phyloP scores from a whole-genome alignment of 2,888 invertebrate genomes.

The Chelonus formosanus region DNA sequence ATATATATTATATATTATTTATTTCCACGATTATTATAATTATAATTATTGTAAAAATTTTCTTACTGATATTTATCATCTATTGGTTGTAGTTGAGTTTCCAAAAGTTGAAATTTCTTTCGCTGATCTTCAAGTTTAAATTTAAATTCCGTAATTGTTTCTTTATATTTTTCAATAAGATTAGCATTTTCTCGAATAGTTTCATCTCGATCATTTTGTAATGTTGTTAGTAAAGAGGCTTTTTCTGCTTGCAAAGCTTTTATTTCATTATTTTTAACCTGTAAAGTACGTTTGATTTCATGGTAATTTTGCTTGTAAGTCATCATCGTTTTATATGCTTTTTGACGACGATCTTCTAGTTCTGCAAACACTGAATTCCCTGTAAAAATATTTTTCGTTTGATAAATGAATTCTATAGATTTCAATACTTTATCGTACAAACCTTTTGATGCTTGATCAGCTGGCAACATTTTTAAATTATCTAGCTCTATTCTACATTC shows the following conservation, averaged over 20 bases:
- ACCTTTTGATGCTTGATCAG: conserved; percentile 48
- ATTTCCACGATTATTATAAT: not conserved
- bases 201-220: conserved; percentile 47
- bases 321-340: conserved; percentile 47
- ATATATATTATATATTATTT: too few relatives aligned
- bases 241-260: conserved; percentile 47
- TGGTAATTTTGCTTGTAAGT: conserved; percentile 44
- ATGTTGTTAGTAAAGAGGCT: conserved; percentile 43
- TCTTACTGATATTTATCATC: conserved; percentile 38
- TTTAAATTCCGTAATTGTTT: conserved; percentile 50
- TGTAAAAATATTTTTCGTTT: conserved; percentile 21
- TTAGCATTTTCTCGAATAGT: conserved; percentile 45
- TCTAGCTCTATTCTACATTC: conserved; percentile 46
- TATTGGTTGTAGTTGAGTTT: conserved; percentile 12
- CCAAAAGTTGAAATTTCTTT: conserved; percentile 37
- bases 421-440: not conserved
- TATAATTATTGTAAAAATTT: not conserved
- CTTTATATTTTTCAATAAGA: conserved; percentile 49
- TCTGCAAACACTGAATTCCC: conserved; percentile 60
- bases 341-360: conserved; percentile 54
- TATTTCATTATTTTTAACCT: conserved; percentile 48
- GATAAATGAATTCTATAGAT: too few relatives aligned
- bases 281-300: conserved; percentile 46
- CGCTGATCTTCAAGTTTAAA: conserved; percentile 46
- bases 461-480: conserved; percentile 42